phyloP scores from a whole-genome alignment of 1,140 invertebrate species.

The Zaprionus vittiger region DNA sequence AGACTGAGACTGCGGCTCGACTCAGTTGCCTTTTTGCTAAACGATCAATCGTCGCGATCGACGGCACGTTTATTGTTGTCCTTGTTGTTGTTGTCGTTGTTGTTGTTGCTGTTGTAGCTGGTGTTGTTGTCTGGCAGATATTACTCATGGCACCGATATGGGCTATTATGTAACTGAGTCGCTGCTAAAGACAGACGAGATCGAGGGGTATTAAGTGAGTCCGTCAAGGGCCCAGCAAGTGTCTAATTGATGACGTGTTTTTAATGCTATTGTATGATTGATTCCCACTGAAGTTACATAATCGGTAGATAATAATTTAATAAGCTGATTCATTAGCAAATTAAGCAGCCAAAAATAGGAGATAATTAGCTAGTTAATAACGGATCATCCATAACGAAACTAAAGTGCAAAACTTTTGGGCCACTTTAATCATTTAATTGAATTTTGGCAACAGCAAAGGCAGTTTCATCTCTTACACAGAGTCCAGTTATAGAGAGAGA shows the following conservation, averaged over 20 bases:
- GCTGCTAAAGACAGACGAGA: conserved; percentile 22
- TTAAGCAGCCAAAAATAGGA: conserved; percentile 19
- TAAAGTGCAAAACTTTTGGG: conserved; percentile 41
- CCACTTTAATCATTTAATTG: conserved; percentile 71
- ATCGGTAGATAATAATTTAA: conserved; percentile 2
- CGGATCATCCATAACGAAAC: conserved; percentile 33
- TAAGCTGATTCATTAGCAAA: conserved; percentile 28
- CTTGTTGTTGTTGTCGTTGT: conserved; percentile 32
- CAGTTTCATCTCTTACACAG: conserved; percentile 1
- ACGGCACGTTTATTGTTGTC: conserved; percentile 60
- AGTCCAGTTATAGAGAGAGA: too few relatives aligned
- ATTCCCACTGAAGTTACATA: conserved; percentile 3
- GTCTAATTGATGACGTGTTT: conserved; percentile 14
- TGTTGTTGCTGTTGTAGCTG: conserved; percentile 22
- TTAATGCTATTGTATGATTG: conserved; percentile 12
- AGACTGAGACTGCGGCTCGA: not conserved
- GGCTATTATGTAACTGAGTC: conserved; percentile 61
- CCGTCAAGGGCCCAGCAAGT: conserved; percentile 13
- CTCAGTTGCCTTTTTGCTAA: conserved; percentile 51
- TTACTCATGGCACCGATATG: conserved; percentile 62
- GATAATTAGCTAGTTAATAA: conserved; percentile 43
- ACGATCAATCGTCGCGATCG: conserved; percentile 80
- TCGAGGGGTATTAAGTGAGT: conserved; percentile 1
- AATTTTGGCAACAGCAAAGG: conserved; percentile 50
- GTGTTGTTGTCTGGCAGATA: conserved; percentile 32